Evolutionary conservation across 2,888 invertebrate species (phyloP), one percentile per base, ranked within the genome.

Genomic region (Lamproptera curius): DNA sequence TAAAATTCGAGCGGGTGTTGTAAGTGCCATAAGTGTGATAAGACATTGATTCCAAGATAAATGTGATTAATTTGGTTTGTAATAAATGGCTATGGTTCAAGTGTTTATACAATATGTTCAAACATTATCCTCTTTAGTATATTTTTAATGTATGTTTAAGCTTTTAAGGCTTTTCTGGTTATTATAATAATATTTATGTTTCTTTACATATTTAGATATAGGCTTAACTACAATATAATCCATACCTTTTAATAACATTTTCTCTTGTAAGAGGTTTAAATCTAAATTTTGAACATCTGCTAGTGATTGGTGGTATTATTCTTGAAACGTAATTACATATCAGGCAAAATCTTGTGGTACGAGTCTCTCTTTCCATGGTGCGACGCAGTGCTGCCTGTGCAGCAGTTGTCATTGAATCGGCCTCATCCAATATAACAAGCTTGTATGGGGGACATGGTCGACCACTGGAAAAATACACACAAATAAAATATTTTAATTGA

Each of bases 251-350:
- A 28, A 90, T 85, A 54, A 93, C 91, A 83, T 92, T 92, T 1
- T 90, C 90, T 59, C 91, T 91, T 43, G 93, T 91, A 11, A 99
- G 86, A 0, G 98, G 94, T 75, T 98, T 98, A 74, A 99, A 99
- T 31, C 99, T 90, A 71, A 99, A 99, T 79, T 99, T 99, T 1
- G 98, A 97, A 78, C 99, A 99, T 65, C 99, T 91, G 1, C 99
- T 99, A 0, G 98, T 98, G 36, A 99, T 91, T 0, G 99, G 99
- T 54, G 97, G 97, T 65, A 99, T 99, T 52, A 99, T 99, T 43
- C 97, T 90, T 0, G 97, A 98, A 1, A 99, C 95, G 75, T 99
- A 99, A 78, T 99, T 99, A 82, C 99, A 99, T 60, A 99, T 95
- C 16, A 99, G 90, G 76, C 99, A 99, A 81, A 99, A 99, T 37